These are phyloP conservation scores for Dryobates pubescens DNA, from an alignment of 2,797 vertebrate species.

Conservation along the genomic window DNA sequence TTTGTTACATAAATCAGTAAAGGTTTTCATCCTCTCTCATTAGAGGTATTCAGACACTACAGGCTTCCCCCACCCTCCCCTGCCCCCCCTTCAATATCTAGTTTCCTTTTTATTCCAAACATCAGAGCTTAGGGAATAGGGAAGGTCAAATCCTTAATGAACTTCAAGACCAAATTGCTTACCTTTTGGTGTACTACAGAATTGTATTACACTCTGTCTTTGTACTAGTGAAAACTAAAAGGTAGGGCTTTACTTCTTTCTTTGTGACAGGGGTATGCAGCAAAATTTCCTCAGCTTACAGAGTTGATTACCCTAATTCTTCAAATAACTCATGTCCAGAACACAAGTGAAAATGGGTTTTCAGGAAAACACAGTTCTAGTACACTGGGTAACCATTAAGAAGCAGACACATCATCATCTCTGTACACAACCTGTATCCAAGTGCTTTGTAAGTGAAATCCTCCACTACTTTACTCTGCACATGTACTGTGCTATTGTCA, in stretches of 20 bases:
- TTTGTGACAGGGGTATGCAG: not conserved
- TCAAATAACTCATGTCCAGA: not conserved
- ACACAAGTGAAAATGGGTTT: not conserved
- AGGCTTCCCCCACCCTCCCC: not conserved
- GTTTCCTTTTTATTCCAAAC: not conserved
- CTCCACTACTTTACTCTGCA: not conserved
- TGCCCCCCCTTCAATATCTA: not conserved
- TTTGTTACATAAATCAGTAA: not conserved
- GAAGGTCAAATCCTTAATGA: not conserved
- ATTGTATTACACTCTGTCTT: not conserved
- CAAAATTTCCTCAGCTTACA: not conserved
- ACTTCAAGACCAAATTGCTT: not conserved
- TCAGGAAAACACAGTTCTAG: not conserved
- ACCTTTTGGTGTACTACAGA: not conserved
- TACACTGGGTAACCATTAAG: not conserved
- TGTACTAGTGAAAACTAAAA: not conserved
- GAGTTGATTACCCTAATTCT: not conserved
- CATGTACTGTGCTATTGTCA: not conserved
- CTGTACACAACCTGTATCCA: not conserved
- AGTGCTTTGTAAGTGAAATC: not conserved
- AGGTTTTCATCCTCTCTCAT: conserved; percentile 1
- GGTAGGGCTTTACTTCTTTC: not conserved
- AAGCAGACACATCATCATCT: not conserved
- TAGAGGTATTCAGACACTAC: not conserved
- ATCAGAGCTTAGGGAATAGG: not conserved